phyloP scores from a whole-genome alignment of 2,113 vertebrate species.

The Tichodroma muraria region DNA sequence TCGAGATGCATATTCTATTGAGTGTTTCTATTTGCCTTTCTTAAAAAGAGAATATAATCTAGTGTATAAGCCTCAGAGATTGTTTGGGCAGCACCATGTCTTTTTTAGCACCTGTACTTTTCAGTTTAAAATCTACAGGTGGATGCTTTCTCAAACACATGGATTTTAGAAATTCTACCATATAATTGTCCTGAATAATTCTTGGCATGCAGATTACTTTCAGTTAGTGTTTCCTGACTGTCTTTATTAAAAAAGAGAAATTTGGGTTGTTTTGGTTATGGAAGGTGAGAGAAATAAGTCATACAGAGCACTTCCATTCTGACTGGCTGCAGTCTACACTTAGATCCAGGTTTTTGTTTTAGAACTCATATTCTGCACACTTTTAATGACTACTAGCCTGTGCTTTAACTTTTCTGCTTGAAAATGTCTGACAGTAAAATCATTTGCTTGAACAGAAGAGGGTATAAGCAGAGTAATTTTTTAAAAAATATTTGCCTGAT shows the following conservation, averaged over 20 bases:
- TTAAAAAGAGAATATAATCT: not conserved
- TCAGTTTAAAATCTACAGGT: not conserved
- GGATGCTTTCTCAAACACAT: not conserved
- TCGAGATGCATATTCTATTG: no score
- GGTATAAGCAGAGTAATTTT: not conserved
- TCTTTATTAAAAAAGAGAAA: not conserved
- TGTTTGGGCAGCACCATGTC: not conserved
- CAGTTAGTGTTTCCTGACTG: not conserved
- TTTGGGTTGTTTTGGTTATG: not conserved
- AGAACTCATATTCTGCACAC: not conserved
- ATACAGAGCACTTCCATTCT: not conserved
- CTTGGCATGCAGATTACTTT: not conserved
- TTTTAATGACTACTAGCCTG: not conserved
- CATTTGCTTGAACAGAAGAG: not conserved
- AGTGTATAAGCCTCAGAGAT: not conserved
- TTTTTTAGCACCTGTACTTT: not conserved
- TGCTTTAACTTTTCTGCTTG: not conserved
- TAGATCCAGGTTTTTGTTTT: not conserved
- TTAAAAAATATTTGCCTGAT: not conserved
- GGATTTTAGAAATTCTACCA: not conserved
- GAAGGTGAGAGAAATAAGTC: not conserved
- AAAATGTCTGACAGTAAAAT: not conserved
- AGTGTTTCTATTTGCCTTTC: not conserved
- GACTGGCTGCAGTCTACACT: not conserved
- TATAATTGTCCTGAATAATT: not conserved